These are phyloP conservation scores for Chydorus sphaericus DNA, from an alignment of 2,888 invertebrate species.

Conservation along the genomic window DNA sequence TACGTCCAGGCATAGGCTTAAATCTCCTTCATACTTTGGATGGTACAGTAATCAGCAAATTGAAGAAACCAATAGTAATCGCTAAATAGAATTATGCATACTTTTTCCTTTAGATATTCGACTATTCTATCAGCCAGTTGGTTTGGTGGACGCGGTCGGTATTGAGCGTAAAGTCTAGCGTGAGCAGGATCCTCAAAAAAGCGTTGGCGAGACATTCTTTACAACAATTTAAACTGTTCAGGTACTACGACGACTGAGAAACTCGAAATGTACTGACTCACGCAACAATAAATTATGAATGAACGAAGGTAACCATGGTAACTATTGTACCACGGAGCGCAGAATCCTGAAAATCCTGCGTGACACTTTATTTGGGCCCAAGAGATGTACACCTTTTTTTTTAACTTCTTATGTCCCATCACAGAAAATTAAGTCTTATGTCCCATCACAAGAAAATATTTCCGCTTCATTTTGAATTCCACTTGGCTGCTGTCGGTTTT, in stretches of 20 bases:
- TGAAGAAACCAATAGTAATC: background rate
- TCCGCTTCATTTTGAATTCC: background rate
- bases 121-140: constrained; percentile 19
- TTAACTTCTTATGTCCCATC: no score
- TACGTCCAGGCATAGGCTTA: background rate
- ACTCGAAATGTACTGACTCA: no score
- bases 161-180: constrained; percentile 21
- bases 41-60: background rate
- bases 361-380: no score
- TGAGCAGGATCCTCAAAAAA: constrained; percentile 21
- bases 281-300: no score
- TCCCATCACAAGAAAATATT: background rate
- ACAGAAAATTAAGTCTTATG: background rate
- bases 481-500: background rate
- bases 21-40: constrained; percentile 1
- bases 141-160: constrained; percentile 19
- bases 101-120: constrained; percentile 20
- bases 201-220: no score
- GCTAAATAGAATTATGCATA: constrained; percentile 3
- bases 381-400: no score
- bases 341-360: no score
- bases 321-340: no score
- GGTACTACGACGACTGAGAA: no score
- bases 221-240: no score
- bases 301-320: no score